Evolutionary conservation across 2,113 vertebrate genomes (phyloP).

Genomic region (Pipra filicauda): DNA sequence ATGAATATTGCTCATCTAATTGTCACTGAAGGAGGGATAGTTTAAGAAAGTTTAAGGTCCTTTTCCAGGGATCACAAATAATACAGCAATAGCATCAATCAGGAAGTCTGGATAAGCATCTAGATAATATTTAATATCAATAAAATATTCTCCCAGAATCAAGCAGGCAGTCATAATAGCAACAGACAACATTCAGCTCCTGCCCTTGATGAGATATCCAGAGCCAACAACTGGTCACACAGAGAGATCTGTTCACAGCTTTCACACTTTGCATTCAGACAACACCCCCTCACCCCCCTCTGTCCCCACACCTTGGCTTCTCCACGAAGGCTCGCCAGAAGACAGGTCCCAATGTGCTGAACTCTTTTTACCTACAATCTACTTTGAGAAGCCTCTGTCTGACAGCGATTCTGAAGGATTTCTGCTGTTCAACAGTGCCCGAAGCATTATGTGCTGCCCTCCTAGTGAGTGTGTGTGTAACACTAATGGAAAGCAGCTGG

Average conservation of each 20-base stretch:
- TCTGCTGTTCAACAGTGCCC: constrained; percentile 8
- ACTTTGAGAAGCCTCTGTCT: constrained; percentile 7
- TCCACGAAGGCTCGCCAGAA: not conserved
- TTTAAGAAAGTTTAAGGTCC: not conserved
- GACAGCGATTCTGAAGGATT: constrained; percentile 4
- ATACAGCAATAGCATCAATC: not conserved
- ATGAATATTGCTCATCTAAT: not conserved
- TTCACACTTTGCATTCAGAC: not conserved
- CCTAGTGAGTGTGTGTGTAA: constrained; percentile 22
- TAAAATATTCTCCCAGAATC: not conserved
- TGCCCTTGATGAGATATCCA: not conserved
- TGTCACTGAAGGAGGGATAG: not conserved
- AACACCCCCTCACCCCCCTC: not conserved
- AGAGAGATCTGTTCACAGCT: not conserved
- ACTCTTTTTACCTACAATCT: not conserved
- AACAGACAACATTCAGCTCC: not conserved
- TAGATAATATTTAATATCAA: not conserved
- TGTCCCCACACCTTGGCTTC: not conserved
- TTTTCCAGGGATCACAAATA: not conserved
- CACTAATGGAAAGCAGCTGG: constrained; percentile 71
- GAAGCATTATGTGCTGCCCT: constrained; percentile 27
- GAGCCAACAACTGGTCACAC: not conserved
- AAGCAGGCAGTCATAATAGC: not conserved
- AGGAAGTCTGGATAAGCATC: not conserved
- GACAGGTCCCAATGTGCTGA: not conserved